Base-by-base conservation (phyloP, 2,797 vertebrate genomes). In the Hozukius guyotensis region DNA sequence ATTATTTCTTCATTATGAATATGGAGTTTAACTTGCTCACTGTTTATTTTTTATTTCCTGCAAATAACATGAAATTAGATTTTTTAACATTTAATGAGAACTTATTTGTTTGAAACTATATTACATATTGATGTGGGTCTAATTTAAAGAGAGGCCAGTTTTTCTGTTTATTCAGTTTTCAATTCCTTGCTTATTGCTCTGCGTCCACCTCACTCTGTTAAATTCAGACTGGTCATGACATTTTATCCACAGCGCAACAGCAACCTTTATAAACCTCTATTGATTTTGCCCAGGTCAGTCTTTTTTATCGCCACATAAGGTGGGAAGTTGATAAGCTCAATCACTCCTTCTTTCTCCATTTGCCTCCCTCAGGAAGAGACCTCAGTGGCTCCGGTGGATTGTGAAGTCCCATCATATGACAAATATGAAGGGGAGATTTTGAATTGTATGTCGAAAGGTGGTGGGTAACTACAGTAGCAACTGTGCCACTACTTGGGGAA, bases 231-330 rank as follows among this genome's bases (percentile, higher is more conserved):
- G 57, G 68, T 81, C 24, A 29, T 62, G 71, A 66, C 65, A 63
- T 76, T 70, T 78, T 66, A 86, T 70, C 69, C 68, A 85, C 49
- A 61, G 59, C 2, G 6, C 72, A 73, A 53, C 61, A 80, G 59
- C 66, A 77, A 71, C 86, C 74, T 84, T 75, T 85, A 78, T 66
- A 80, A 83, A 70, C 52, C 32, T 73, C n/a, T 70, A 92, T 87
- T 83, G 89, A 92, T 93, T 92, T 88, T 72, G 20, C 36, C 52
- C 46, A 25, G 20, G 32, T 69, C 66, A 81, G 59, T 85, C 72
- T 78, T 90, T 90, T 87, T 90, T 84, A 89, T 85, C 90, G 77
- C 85, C 80, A 74, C 75, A 69, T 77, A 62, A 64, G 74, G 72
- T 55, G 72, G 68, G 78, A 81, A 80, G 78, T 78, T 70, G 69